These are phyloP conservation scores for Thymelicus acteon DNA, from an alignment of 2,888 invertebrate genomes.

Conservation along the genomic window DNA sequence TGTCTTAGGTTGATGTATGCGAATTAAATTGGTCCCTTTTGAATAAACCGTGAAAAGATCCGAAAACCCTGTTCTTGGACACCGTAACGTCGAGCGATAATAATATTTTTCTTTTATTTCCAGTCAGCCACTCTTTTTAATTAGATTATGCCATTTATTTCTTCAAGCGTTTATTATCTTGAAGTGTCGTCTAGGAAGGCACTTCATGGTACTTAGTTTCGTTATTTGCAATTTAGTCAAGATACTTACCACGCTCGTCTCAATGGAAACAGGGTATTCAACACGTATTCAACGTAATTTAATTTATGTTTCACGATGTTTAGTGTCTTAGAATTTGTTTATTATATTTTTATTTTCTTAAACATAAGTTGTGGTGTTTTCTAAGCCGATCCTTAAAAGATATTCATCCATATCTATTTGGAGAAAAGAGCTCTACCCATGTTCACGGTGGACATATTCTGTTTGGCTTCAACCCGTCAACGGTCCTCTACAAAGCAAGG, in stretches of 20 bases:
- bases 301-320: too few relatives aligned
- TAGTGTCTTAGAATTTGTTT: too few relatives aligned
- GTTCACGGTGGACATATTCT: too few relatives aligned
- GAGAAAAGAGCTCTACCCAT: too few relatives aligned
- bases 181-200: conserved; percentile 18
- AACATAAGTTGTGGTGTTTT: too few relatives aligned
- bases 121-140: conserved; percentile 57
- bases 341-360: too few relatives aligned
- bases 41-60: conserved; percentile 71
- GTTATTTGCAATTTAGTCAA: conserved; percentile 9
- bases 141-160: conserved; percentile 59
- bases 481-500: too few relatives aligned
- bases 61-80: conserved; percentile 76
- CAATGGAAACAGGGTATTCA: background rate
- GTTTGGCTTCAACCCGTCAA: too few relatives aligned
- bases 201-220: conserved; percentile 3
- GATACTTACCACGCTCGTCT: background rate
- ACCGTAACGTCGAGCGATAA: conserved; percentile 56
- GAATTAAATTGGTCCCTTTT: conserved; percentile 52
- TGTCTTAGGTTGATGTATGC: background rate
- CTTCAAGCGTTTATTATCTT: conserved; percentile 22
- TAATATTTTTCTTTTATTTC: conserved; percentile 80
- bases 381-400: too few relatives aligned
- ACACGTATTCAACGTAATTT: background rate
- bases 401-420: too few relatives aligned